Evolutionary conservation across 2,113 vertebrate genomes (phyloP).

Genomic region (Vulpes ferrilata): DNA sequence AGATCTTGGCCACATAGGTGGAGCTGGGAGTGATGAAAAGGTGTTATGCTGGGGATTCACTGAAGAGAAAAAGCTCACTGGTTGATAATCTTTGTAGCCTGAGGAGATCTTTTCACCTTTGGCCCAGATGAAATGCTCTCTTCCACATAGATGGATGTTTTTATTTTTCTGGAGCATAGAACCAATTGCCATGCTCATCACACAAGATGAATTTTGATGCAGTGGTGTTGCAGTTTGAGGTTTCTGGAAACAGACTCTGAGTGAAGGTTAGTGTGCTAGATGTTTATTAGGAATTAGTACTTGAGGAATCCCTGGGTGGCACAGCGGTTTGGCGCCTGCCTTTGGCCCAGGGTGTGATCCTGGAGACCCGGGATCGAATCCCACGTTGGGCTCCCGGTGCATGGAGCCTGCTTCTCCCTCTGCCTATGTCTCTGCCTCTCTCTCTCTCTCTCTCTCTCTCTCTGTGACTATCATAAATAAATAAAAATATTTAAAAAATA

Average conservation of each 20-base stretch:
- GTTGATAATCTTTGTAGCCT: not conserved
- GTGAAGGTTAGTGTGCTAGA: not conserved
- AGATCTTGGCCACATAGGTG: not conserved
- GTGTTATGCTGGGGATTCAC: not conserved
- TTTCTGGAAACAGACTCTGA: not conserved
- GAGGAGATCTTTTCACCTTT: not conserved
- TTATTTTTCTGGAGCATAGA: not conserved
- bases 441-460: too few species aligned
- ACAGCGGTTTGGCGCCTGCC: too few species aligned
- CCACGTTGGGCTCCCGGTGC: too few species aligned
- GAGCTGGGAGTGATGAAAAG: not conserved
- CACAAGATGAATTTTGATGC: not conserved
- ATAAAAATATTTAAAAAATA: too few species aligned
- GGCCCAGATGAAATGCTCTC: not conserved
- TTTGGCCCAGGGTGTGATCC: too few species aligned
- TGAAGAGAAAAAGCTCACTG: not conserved
- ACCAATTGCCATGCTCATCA: not conserved
- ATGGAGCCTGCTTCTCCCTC: too few species aligned
- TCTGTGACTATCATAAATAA: too few species aligned
- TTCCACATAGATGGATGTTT: not conserved
- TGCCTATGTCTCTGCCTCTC: too few species aligned
- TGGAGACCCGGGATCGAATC: too few species aligned
- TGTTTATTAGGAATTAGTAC: not conserved
- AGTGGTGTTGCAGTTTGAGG: not conserved
- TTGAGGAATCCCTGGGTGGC: not conserved